Percentiles rank a stretch among this genome's conserved stretches.
Evolutionary conservation across 2,888 invertebrate genomes (phyloP).

Genomic region (Diplolepis rosae): DNA sequence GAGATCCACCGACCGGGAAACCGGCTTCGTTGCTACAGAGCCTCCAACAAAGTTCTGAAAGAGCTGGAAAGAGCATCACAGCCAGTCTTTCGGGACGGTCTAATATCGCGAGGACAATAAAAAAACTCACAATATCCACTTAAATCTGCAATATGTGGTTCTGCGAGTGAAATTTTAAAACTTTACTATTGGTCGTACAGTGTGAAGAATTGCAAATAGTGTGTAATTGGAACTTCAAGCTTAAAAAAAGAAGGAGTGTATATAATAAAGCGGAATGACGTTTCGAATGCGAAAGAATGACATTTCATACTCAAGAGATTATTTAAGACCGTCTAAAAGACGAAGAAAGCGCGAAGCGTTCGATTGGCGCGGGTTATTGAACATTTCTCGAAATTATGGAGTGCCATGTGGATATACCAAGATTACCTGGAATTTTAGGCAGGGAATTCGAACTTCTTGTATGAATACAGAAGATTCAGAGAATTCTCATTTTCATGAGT

Average conservation of each 20-base stretch:
- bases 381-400: slow-evolving; percentile 2
- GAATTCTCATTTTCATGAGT: slow-evolving; percentile 2
- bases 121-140: neutral
- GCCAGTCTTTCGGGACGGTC: neutral
- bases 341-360: slow-evolving; percentile 9
- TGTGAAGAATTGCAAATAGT: too few species aligned
- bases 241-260: neutral
- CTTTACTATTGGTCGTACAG: too few species aligned
- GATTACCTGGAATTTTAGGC: neutral
- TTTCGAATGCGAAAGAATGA: neutral
- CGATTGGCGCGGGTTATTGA: slow-evolving; percentile 12
- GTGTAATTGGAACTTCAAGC: too few species aligned
- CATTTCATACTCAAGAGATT: neutral
- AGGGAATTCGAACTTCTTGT: neutral
- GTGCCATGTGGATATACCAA: neutral
- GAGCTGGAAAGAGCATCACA: slow-evolving; percentile 9
- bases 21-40: slow-evolving; percentile 9
- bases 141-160: neutral
- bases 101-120: neutral
- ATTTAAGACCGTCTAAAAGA: neutral
- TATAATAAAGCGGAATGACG: neutral
- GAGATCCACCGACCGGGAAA: slow-evolving; percentile 39
- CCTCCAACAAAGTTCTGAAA: slow-evolving; percentile 2
- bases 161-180: too few species aligned
- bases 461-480: neutral